These are phyloP conservation scores for Penaeus vannamei DNA, from an alignment of 1,140 invertebrate species.

Conservation along the genomic window DNA sequence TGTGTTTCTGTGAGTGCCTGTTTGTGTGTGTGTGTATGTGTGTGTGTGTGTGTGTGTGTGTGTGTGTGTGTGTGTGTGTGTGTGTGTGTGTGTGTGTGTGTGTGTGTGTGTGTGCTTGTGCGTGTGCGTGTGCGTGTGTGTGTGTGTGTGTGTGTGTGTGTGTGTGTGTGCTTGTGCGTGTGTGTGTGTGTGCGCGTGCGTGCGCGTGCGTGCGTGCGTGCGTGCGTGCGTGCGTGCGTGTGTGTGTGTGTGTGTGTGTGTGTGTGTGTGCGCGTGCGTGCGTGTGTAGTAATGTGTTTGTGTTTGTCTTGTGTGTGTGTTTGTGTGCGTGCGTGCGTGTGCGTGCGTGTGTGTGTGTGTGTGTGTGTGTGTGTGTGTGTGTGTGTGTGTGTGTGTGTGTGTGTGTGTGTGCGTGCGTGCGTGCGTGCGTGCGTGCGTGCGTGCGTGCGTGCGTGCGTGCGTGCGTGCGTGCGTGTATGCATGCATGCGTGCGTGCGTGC, in stretches of 20 bases:
- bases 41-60: not conserved
- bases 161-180: not conserved
- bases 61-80: not conserved
- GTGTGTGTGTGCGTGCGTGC: constrained; percentile 1
- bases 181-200: not conserved
- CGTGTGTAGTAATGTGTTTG: not conserved
- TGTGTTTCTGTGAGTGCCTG: not conserved
- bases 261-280: no score
- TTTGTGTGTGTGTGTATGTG: not conserved
- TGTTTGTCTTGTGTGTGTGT: not conserved
- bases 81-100: constrained; percentile 23
- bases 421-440: no score
- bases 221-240: not conserved
- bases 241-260: no score
- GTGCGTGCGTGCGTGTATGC: no score
- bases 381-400: constrained; percentile 3
- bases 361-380: not conserved
- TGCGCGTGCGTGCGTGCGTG: not conserved
- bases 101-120: not conserved
- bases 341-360: no score
- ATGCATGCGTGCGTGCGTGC: not conserved
- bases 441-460: no score
- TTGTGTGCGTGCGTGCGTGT: not conserved
- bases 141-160: no score
- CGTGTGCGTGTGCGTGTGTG: not conserved